Conservation (phyloP, 2,797 vertebrate species). For the Malacoraja senta region DNA sequence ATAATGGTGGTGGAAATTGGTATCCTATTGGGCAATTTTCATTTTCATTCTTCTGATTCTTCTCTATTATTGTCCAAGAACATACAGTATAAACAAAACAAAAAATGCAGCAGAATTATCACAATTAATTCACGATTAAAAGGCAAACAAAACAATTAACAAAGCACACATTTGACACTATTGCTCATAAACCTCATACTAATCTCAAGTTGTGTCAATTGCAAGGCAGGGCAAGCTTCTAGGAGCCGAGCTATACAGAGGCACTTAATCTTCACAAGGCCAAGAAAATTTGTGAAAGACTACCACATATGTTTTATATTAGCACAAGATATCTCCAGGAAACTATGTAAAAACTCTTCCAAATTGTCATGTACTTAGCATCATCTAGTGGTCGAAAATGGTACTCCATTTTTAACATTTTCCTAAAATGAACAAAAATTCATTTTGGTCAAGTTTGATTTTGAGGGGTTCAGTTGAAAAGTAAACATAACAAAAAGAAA, state of each 20-base stretch:
- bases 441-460: neutral
- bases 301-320: neutral
- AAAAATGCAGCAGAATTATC: too few species aligned
- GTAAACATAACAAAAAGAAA: neutral
- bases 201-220: neutral
- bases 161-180: neutral
- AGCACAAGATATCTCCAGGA: neutral
- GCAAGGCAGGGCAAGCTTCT: neutral
- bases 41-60: neutral
- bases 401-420: neutral
- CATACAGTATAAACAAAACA: neutral
- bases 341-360: neutral
- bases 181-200: too few species aligned
- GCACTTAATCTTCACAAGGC: neutral
- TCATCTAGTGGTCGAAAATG: slow-evolving; percentile 19
- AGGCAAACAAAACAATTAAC: neutral
- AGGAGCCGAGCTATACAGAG: neutral
- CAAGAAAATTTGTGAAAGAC: neutral
- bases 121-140: too few species aligned
- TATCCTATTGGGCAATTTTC: neutral
- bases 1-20: too few species aligned
- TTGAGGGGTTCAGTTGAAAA: neutral
- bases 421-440: too few species aligned
- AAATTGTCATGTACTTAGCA: slow-evolving; percentile 15
- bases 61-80: neutral